Evolutionary conservation across 1,140 invertebrate species (phyloP).

Genomic region (Drosophila punjabiensis): DNA sequence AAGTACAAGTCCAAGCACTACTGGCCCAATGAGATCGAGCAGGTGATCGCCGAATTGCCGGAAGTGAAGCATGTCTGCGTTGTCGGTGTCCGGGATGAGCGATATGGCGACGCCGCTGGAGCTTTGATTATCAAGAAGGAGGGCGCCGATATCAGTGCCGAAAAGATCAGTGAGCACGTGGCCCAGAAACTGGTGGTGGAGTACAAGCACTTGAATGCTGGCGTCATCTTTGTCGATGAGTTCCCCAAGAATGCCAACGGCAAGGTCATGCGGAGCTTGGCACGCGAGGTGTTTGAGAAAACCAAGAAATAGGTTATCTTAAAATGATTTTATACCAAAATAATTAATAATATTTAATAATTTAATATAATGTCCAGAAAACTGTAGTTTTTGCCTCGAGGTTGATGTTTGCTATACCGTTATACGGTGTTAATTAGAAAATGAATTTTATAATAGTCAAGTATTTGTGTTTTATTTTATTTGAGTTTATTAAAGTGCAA

Average conservation of each 20-base stretch:
- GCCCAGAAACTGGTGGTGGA: constrained; percentile 60
- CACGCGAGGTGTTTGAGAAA: constrained; percentile 50
- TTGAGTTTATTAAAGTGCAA: neutral
- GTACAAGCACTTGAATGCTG: constrained; percentile 83
- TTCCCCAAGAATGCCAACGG: constrained; percentile 86
- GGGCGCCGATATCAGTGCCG: constrained; percentile 38
- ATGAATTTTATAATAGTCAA: constrained; percentile 6
- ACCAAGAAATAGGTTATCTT: constrained; percentile 20
- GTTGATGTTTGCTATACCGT: neutral
- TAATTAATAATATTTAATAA: constrained; percentile 9
- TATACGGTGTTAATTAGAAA: constrained; percentile 12
- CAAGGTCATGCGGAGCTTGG: constrained; percentile 80
- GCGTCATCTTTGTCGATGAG: constrained; percentile 85
- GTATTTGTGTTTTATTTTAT: neutral
- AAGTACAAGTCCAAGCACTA: constrained; percentile 83
- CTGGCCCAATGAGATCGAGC: constrained; percentile 71
- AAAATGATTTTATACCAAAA: no score
- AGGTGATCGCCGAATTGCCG: constrained; percentile 62
- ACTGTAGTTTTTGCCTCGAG: constrained; percentile 1
- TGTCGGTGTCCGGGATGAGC: constrained; percentile 59
- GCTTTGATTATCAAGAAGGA: constrained; percentile 60
- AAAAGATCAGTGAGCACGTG: constrained; percentile 70
- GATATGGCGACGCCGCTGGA: constrained; percentile 61
- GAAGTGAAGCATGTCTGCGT: constrained; percentile 69
- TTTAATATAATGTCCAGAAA: constrained; percentile 1